These are phyloP conservation scores for Cyprinus carpio DNA, from an alignment of 2,113 vertebrate genomes.

Conservation along the genomic window DNA sequence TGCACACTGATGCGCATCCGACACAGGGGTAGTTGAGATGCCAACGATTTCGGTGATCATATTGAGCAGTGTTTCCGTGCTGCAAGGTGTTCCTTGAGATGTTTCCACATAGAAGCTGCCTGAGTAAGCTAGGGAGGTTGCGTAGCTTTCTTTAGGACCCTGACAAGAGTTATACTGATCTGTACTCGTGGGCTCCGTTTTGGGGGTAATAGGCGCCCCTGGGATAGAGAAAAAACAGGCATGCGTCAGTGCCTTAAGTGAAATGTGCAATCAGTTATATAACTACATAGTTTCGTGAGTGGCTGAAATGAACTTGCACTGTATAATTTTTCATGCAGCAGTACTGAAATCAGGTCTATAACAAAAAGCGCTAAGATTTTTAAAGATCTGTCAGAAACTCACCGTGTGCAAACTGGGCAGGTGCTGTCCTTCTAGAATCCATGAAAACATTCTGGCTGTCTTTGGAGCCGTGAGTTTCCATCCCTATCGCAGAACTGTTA, in stretches of 20 bases:
- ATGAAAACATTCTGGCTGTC: constrained; percentile 76
- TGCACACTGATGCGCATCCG: constrained; percentile 79
- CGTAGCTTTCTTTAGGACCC: constrained; percentile 79
- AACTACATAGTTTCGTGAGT: constrained; percentile 8
- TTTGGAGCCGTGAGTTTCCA: constrained; percentile 72
- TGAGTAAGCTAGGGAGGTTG: constrained; percentile 90
- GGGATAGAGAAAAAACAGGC: constrained; percentile 65
- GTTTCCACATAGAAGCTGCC: constrained; percentile 98
- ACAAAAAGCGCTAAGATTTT: background rate
- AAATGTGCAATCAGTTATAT: constrained; percentile 41
- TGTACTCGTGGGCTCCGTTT: constrained; percentile 80
- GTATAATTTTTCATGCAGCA: background rate
- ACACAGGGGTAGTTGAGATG: constrained; percentile 85
- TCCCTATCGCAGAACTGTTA: constrained; percentile 74
- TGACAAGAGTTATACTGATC: constrained; percentile 84
- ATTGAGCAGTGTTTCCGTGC: constrained; percentile 93
- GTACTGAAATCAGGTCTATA: background rate
- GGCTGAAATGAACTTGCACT: background rate
- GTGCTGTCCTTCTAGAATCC: constrained; percentile 73
- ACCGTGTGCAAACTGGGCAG: constrained; percentile 82
- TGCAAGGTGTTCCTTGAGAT: constrained; percentile 87
- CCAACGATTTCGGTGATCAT: constrained; percentile 97
- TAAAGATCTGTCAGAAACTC: constrained; percentile 61
- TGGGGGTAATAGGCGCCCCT: constrained; percentile 84
- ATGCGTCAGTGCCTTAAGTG: constrained; percentile 63